phyloP scores from a whole-genome alignment of 2,888 invertebrate genomes.

The Andrena hattorfiana region DNA sequence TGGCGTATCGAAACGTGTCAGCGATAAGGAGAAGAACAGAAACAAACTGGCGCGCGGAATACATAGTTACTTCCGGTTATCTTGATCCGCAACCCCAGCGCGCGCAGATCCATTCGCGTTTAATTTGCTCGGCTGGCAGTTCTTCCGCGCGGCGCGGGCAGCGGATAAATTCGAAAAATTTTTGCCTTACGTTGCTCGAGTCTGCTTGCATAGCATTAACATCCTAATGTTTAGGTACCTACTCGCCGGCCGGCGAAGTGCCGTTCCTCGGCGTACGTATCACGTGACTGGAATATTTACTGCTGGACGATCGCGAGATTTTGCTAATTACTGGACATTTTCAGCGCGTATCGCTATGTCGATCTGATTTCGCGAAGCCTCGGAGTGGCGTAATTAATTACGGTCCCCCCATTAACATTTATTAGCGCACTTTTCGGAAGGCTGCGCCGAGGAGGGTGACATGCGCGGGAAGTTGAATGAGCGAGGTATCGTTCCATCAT shows the following conservation, averaged over 20 bases:
- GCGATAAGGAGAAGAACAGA: constrained; percentile 32
- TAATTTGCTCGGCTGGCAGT: constrained; percentile 26
- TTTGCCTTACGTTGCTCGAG: background rate
- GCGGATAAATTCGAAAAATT: background rate
- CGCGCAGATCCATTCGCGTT: background rate
- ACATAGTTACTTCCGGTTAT: constrained; percentile 8
- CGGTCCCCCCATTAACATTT: constrained; percentile 26
- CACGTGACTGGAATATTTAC: constrained; percentile 46
- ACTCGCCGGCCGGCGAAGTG: background rate
- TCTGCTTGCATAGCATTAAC: constrained; percentile 28
- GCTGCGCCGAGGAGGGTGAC: background rate
- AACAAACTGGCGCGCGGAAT: background rate
- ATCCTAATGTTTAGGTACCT: constrained; percentile 24
- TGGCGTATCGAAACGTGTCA: constrained; percentile 33
- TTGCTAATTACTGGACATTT: constrained; percentile 43
- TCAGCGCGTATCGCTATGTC: constrained; percentile 35
- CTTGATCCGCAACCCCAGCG: background rate
- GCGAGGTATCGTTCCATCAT: background rate
- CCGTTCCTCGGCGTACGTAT: constrained; percentile 15
- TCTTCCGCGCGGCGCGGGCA: background rate
- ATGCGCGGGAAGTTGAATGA: background rate
- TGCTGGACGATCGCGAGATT: constrained; percentile 37
- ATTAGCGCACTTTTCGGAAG: background rate
- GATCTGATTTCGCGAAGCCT: constrained; percentile 31
- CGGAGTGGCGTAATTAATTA: constrained; percentile 12